These are phyloP conservation scores for Cryptoblepharus egeriae DNA, from an alignment of 2,797 vertebrate genomes.

Conservation along the genomic window DNA sequence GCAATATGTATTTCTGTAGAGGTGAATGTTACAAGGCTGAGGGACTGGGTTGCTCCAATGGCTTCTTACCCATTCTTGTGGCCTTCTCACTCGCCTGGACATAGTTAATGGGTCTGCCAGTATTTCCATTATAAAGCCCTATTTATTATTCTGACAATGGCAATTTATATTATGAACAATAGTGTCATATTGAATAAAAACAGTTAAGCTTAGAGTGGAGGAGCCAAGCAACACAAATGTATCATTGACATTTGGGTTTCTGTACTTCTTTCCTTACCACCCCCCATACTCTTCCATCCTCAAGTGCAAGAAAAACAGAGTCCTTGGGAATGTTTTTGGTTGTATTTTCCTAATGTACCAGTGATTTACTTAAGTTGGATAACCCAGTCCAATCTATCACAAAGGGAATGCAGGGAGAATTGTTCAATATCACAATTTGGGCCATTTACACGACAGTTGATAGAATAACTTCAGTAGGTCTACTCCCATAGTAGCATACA, in stretches of 20 bases:
- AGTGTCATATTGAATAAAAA: slow-evolving; percentile 69
- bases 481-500: not conserved
- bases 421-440: not conserved
- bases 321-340: slow-evolving; percentile 1
- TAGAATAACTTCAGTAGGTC: not conserved
- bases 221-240: slow-evolving; percentile 58
- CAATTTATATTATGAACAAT: slow-evolving; percentile 74
- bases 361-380: not conserved
- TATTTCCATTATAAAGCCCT: slow-evolving; percentile 65
- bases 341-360: not conserved
- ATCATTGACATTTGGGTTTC: slow-evolving; percentile 51
- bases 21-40: not conserved
- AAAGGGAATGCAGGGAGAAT: not conserved
- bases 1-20: slow-evolving; percentile 14
- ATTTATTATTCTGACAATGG: slow-evolving; percentile 71
- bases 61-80: not conserved
- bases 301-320: slow-evolving; percentile 18
- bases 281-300: not conserved
- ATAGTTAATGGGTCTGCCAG: slow-evolving; percentile 65
- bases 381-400: not conserved
- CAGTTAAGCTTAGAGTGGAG: slow-evolving; percentile 56
- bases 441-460: not conserved
- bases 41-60: slow-evolving; percentile 14
- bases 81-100: slow-evolving; percentile 7
- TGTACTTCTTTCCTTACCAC: not conserved